Conservation (phyloP, 2,888 invertebrate species). For the Phanerotoma sp. region DNA sequence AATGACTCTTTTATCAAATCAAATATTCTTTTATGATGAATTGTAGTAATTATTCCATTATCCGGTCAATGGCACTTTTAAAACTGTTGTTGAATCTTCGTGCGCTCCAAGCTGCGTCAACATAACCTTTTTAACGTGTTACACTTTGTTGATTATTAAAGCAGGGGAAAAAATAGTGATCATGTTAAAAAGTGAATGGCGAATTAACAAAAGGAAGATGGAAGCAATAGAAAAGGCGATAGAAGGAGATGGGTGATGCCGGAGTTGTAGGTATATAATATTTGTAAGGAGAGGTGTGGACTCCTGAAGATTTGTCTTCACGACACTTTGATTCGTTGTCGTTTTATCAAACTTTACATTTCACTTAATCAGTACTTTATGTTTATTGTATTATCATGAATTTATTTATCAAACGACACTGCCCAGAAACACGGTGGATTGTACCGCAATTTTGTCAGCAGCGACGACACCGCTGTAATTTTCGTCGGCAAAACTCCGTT, state of each 20-base stretch:
- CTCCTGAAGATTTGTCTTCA: background rate
- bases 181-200: conserved; percentile 8
- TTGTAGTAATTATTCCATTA: background rate
- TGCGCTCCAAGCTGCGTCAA: conserved; percentile 3
- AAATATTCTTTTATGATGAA: too few species aligned
- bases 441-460: conserved; percentile 10
- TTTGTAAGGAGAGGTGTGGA: conserved; percentile 3
- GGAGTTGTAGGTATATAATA: background rate
- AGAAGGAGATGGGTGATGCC: background rate
- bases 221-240: background rate
- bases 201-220: conserved; percentile 8
- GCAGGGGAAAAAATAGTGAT: background rate
- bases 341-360: background rate
- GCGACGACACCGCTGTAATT: conserved; percentile 27
- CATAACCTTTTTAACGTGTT: conserved; percentile 10
- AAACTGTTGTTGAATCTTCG: background rate
- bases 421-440: background rate
- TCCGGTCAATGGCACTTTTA: background rate
- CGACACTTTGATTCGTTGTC: background rate
- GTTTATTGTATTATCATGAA: background rate
- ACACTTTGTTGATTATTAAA: background rate
- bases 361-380: background rate
- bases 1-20: too few species aligned
- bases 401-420: background rate
- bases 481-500: conserved; percentile 37